Conservation (phyloP, 2,113 vertebrate species). For the Laterallus jamaicensis region DNA sequence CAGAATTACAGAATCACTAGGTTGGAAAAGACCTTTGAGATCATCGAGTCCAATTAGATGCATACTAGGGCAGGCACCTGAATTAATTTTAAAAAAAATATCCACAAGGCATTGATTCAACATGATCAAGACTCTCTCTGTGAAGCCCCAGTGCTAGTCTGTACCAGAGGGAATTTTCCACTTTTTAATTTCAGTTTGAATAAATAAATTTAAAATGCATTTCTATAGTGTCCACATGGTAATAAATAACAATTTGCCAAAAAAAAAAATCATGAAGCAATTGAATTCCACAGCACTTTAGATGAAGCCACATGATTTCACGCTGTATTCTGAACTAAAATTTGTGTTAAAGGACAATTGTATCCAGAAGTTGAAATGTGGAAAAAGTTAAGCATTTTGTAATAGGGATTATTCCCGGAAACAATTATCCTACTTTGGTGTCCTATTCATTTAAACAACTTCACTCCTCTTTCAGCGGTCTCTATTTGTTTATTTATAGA, state of each 20-base stretch:
- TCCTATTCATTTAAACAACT: conserved; percentile 1
- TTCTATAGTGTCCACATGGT: neutral
- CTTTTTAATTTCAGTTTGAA: conserved; percentile 11
- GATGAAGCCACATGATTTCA: conserved; percentile 39
- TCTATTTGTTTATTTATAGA: conserved; percentile 44
- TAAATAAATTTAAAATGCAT: neutral
- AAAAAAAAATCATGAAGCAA: neutral
- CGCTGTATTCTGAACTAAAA: neutral
- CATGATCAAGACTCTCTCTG: neutral
- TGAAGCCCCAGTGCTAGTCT: neutral
- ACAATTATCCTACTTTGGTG: conserved; percentile 23
- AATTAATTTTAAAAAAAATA: neutral
- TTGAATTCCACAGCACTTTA: conserved; percentile 5
- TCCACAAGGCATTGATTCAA: neutral
- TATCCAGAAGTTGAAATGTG: conserved; percentile 37
- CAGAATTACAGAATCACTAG: neutral
- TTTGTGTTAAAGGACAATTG: conserved; percentile 18
- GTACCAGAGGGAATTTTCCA: neutral
- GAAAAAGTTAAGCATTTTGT: conserved; percentile 41
- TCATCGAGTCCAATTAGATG: neutral
- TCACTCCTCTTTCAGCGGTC: conserved; percentile 3
- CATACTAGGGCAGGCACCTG: neutral
- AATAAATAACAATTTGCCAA: conserved; percentile 1
- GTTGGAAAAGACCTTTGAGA: too few species aligned
- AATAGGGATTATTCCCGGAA: conserved; percentile 39